Base-by-base conservation (phyloP, 2,113 vertebrate species). In the Alexandromys fortis region DNA sequence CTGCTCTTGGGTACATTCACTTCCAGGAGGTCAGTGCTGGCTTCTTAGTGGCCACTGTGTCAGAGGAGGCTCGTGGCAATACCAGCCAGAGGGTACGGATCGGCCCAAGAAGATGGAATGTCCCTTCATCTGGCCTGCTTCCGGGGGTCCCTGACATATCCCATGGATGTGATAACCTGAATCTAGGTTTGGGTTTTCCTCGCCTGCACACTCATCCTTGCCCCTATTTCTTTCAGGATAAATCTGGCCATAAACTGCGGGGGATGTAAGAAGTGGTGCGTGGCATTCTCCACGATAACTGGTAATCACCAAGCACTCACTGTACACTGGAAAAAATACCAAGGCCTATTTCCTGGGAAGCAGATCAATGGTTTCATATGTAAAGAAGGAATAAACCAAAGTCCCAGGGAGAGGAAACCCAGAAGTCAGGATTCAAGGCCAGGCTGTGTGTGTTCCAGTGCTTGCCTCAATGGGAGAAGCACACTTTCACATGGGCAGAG, bases 1-100 rank as follows among this genome's bases (percentile, higher is more conserved):
- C n/a, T 61, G 12, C 52, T 65, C 78, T 28, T 17, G 0, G 0
- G 24, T 1, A 4, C 11, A 10, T 30, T 26, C 58, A 58, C 2
- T 11, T 42, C 70, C 22, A 16, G 38, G 22, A 73, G 5, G 82
- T 72, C 42, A 42, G 78, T 45, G 35, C 61, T 58, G 65, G 28
- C 55, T 55, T 63, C 70, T 38, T 11, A 30, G n/a, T 12, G 30
- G 16, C 26, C 2, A 2, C 79, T 52, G 2, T 45, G 26, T 35
- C 88, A 68, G 47, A 79, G 52, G 22, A 5, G 55, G 61, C 3
- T 12, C 33, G 10, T 89, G 82, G 81, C 70, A 78, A 42, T 21
- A 21, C 35, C 55, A 52, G 19, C 12, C 52, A 76, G 70, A 47
- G 1, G 21, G 21, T 77, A 47, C 4, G 21, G 10, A 30, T 35